phyloP scores from a whole-genome alignment of 2,797 vertebrate species.

The Borostomias antarcticus region DNA sequence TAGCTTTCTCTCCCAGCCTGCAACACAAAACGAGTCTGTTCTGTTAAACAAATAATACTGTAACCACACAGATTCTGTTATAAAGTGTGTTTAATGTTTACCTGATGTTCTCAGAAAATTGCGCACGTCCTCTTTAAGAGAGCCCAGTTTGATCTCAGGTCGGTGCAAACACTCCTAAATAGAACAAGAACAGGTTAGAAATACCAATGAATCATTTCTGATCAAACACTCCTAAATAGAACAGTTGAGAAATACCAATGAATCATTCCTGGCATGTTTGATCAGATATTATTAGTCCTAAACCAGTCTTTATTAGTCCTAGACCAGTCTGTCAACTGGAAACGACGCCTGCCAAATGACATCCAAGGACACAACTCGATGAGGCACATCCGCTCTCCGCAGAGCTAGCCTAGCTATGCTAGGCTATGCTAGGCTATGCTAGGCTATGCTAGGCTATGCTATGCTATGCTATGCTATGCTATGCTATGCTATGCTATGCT shows the following conservation, averaged over 20 bases:
- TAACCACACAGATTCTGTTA: background rate
- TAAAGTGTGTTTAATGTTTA: slow-evolving; percentile 44
- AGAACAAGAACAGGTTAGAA: background rate
- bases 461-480: too few species aligned
- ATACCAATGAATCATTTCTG: background rate
- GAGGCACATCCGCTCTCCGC: slow-evolving; percentile 13
- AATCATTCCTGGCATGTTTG: too few species aligned
- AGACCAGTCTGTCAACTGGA: background rate
- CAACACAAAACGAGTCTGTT: slow-evolving; percentile 19
- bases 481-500: too few species aligned
- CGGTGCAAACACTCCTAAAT: slow-evolving; percentile 88
- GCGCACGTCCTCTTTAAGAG: slow-evolving; percentile 93
- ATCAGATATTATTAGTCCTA: background rate
- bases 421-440: too few species aligned
- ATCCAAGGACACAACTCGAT: slow-evolving; percentile 1
- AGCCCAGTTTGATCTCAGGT: slow-evolving; percentile 90
- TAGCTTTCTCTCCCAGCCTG: slow-evolving; percentile 97
- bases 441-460: too few species aligned
- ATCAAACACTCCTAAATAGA: background rate
- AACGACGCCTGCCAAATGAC: background rate
- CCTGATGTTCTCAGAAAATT: slow-evolving; percentile 90
- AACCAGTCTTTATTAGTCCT: background rate
- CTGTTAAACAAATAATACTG: background rate
- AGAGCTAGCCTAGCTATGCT: too few species aligned
- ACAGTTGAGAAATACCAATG: too few species aligned